Evolutionary conservation across 2,113 vertebrate species (phyloP), one percentile per base, ranked within the genome.

Genomic region (Neogobius melanostomus): DNA sequence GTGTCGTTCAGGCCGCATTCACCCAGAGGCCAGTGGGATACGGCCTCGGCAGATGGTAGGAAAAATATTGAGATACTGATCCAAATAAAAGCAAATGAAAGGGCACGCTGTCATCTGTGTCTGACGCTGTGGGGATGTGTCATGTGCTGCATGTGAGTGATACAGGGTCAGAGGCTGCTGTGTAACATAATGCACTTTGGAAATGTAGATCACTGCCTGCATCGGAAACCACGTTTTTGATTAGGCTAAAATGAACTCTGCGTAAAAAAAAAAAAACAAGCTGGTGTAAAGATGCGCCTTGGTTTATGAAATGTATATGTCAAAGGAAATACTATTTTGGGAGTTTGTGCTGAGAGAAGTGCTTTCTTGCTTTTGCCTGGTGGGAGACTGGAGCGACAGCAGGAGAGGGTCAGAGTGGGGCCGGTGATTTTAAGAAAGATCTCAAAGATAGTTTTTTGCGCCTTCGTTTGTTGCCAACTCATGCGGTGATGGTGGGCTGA

Each of bases 51-150:
- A 71, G 62, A 66, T 71, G 71, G 70, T 46, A 4, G 6, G 6
- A 44, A n/a, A 67, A 77, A 54, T 45, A 52, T 70, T 56, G 47
- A 61, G 43, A 62, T 62, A 47, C 61, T 17, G 21, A 42, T 49
- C 16, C 46, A 49, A 36, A 56, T 16, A 8, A 65, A 64, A 14
- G 50, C 64, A 51, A 57, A 76, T 64, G 69, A 46, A 21, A 46
- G 28, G 54, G 51, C 50, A n/a, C 8, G 3, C 43, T 10, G 21
- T 28, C 64, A 44, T 7, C n/a, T 71, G 15, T 11, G 47, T 59
- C 47, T 45, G 15, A 52, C 36, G 43, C 15, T 63, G 7, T 54
- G 15, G 46, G 62, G 6, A 42, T 62, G 61, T 48, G 12, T 63
- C 36, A n/a, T 51, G 11, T 61, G 17, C 44, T 56, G 8, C 64